Evolutionary conservation across 1,140 invertebrate species (phyloP).

Genomic region (Mactra quadrangularis): DNA sequence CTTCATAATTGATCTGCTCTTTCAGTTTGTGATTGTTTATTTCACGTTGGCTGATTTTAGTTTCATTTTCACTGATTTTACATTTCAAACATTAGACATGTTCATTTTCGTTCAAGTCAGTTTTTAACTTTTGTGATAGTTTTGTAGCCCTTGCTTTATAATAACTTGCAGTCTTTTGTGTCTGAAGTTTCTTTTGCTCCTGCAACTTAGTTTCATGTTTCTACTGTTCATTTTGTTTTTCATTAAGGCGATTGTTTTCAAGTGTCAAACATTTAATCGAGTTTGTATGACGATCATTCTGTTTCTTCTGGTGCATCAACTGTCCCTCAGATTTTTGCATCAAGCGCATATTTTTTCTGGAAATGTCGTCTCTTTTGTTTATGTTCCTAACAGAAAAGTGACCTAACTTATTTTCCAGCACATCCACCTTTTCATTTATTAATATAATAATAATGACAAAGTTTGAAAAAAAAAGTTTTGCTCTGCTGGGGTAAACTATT

Average conservation of each 20-base stretch:
- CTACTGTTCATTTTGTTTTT: not conserved
- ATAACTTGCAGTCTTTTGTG: conserved; percentile 5
- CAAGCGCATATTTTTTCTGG: not conserved
- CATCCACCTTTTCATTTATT: no score
- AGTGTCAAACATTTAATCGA: not conserved
- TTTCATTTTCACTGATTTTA: no score
- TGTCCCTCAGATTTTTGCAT: not conserved
- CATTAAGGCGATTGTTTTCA: not conserved
- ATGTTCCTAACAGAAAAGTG: no score
- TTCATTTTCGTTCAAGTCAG: not conserved
- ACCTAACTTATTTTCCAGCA: no score
- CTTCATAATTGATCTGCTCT: no score
- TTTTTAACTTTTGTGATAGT: not conserved
- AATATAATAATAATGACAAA: no score
- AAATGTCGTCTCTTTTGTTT: no score
- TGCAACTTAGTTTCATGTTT: not conserved
- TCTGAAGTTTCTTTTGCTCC: not conserved
- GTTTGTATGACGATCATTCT: not conserved
- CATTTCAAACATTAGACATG: not conserved
- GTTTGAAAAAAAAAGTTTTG: no score
- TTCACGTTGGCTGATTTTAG: no score
- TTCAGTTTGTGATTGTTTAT: no score
- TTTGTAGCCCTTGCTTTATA: not conserved
- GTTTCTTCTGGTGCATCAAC: not conserved
- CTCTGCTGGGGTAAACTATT: no score